Evolutionary conservation across 1,140 invertebrate genomes (phyloP).

Genomic region (Armadillidium nasatum): DNA sequence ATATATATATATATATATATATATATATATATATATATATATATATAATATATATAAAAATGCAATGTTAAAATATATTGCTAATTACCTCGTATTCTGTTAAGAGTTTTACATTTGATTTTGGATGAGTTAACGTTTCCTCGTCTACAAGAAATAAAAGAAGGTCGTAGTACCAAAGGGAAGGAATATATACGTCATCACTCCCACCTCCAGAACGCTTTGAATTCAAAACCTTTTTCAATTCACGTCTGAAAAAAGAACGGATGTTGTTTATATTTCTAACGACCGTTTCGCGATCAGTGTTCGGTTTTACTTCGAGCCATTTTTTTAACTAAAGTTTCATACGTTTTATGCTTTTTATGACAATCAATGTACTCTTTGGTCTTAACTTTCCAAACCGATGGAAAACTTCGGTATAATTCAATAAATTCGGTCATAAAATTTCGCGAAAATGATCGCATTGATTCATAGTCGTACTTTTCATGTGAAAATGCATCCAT

Average conservation of each 20-base stretch:
- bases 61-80: too few species aligned
- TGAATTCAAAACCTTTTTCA: constrained; percentile 1
- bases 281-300: constrained; percentile 6
- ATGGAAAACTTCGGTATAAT: constrained; percentile 20
- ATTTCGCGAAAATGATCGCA: background rate
- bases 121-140: background rate
- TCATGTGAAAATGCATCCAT: too few species aligned
- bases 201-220: background rate
- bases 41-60: too few species aligned
- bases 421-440: constrained; percentile 26
- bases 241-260: constrained; percentile 1
- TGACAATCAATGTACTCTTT: constrained; percentile 18
- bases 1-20: too few species aligned
- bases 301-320: background rate
- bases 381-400: constrained; percentile 17
- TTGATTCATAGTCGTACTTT: background rate
- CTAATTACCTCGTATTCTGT: too few species aligned
- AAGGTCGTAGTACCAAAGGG: constrained; percentile 21
- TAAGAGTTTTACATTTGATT: background rate
- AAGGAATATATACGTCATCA: constrained; percentile 16
- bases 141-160: constrained; percentile 11
- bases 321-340: constrained; percentile 12
- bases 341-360: constrained; percentile 10
- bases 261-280: constrained; percentile 22
- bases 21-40: too few species aligned